Conservation (phyloP, 2,888 invertebrate species). For the Epicampocera succincta region DNA sequence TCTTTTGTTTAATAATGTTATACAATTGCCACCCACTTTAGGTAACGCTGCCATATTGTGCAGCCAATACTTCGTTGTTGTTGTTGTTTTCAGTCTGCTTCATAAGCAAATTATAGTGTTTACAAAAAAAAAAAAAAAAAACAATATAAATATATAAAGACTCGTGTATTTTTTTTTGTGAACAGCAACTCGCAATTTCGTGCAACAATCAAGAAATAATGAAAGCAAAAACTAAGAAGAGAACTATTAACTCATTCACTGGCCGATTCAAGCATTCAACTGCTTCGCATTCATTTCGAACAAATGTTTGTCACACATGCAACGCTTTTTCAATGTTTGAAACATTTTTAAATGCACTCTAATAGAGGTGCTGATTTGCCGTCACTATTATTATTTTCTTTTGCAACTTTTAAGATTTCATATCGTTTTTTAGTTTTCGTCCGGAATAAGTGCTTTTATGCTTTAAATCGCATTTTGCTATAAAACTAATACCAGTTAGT, state of each 20-base stretch:
- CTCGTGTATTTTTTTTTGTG: too few species aligned
- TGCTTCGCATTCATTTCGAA: slow-evolving; percentile 59
- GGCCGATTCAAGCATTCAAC: slow-evolving; percentile 52
- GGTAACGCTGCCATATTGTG: slow-evolving; percentile 48
- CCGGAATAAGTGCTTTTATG: background rate
- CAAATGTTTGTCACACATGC: slow-evolving; percentile 69
- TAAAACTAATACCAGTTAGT: slow-evolving; percentile 10
- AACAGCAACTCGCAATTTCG: slow-evolving; percentile 30
- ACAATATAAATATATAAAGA: slow-evolving; percentile 7
- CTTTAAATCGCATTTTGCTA: slow-evolving; percentile 9
- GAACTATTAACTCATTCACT: slow-evolving; percentile 54
- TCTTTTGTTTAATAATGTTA: slow-evolving; percentile 59
- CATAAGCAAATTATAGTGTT: slow-evolving; percentile 61
- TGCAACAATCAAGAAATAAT: slow-evolving; percentile 41
- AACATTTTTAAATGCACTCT: background rate
- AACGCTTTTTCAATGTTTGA: slow-evolving; percentile 7
- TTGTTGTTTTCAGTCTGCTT: slow-evolving; percentile 52
- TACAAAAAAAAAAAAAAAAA: slow-evolving; percentile 8
- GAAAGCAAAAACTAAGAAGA: slow-evolving; percentile 1
- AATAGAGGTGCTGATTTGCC: background rate
- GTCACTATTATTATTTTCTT: background rate
- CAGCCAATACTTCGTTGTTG: slow-evolving; percentile 30
- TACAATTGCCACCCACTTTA: slow-evolving; percentile 69
- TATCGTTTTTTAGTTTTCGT: background rate
- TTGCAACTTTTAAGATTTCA: slow-evolving; percentile 10